These are phyloP conservation scores for Butorides virescens DNA, from an alignment of 2,113 vertebrate genomes.

Conservation along the genomic window DNA sequence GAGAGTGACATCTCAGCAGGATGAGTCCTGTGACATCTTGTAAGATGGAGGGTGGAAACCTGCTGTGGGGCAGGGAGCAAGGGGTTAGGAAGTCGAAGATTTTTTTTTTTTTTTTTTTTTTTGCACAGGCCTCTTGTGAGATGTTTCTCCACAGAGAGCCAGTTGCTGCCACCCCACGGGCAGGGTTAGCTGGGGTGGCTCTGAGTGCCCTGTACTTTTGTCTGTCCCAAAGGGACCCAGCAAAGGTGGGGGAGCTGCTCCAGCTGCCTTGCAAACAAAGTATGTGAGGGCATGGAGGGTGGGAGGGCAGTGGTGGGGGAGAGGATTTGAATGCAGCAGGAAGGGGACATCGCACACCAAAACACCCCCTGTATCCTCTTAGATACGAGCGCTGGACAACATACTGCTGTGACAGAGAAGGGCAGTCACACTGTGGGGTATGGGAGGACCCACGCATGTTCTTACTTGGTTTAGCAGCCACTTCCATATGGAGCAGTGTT, in stretches of 20 bases:
- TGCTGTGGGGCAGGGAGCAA: not conserved
- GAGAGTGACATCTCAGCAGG: not conserved
- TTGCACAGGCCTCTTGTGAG: not conserved
- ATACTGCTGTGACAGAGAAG: not conserved
- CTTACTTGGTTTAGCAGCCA: not conserved
- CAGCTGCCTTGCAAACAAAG: not conserved
- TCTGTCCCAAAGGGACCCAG: not conserved
- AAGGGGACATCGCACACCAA: not conserved
- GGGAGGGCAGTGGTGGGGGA: not conserved
- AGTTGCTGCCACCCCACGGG: not conserved
- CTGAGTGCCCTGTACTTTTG: not conserved
- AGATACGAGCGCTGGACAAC: fast-evolving
- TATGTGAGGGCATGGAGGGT: not conserved
- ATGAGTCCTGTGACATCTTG: not conserved
- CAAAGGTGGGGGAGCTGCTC: not conserved
- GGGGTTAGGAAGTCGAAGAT: not conserved
- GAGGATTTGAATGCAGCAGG: not conserved
- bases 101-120: not conserved
- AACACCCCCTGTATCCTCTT: not conserved
- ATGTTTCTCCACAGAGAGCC: not conserved
- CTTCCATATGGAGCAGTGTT: not conserved
- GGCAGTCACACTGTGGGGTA: too few species aligned
- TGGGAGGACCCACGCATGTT: not conserved
- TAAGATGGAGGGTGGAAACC: not conserved
- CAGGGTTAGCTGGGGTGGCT: not conserved